A percentile compares a stretch with the other conserved stretches of the same genome.
Evolutionary conservation across 2,113 vertebrate species (phyloP).

Genomic region (Passer montanus): DNA sequence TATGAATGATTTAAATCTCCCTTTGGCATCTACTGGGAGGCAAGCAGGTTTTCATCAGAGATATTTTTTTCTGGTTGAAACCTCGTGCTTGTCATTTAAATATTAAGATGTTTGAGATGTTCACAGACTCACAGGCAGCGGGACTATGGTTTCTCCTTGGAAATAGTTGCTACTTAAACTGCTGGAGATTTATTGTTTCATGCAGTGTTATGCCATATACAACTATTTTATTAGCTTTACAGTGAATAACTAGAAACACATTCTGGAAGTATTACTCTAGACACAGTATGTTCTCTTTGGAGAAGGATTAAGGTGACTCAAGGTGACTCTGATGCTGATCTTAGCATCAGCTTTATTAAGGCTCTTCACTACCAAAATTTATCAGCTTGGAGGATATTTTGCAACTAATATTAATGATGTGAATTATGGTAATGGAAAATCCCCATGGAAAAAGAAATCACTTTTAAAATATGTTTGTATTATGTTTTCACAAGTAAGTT

Average conservation of each 20-base stretch:
- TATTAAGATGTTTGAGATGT: background rate
- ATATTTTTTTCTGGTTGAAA: background rate
- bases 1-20: slow-evolving; percentile 52
- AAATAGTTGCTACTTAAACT: background rate
- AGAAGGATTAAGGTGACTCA: background rate
- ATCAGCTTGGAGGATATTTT: background rate
- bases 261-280: background rate
- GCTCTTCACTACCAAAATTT: background rate
- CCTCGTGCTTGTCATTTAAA: background rate
- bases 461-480: background rate
- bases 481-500: background rate
- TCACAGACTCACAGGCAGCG: background rate
- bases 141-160: background rate
- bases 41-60: background rate
- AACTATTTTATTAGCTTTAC: background rate
- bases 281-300: background rate
- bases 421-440: background rate
- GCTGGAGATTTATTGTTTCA: background rate
- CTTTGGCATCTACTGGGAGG: background rate
- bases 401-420: background rate
- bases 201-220: background rate
- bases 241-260: background rate
- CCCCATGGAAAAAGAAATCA: background rate
- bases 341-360: background rate
- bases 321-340: background rate